Evolutionary conservation across 2,797 vertebrate genomes (phyloP).

Genomic region (Lacerta viridis): DNA sequence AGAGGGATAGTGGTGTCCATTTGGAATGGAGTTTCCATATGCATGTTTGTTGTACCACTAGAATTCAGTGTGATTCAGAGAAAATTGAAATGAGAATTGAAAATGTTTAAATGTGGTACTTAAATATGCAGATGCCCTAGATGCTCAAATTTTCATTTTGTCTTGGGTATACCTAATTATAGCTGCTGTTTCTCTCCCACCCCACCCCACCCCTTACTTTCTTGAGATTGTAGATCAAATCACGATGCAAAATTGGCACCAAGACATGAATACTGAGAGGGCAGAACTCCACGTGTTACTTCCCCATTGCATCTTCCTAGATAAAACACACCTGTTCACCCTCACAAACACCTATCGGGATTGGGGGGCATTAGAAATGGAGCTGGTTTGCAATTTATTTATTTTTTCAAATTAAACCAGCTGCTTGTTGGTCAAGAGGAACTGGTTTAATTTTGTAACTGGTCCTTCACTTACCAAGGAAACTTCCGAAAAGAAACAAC

Average conservation of each 20-base stretch:
- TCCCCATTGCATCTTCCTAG: not conserved
- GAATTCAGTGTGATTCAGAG: not conserved
- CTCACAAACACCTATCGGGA: not conserved
- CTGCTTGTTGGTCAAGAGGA: not conserved
- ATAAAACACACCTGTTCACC: not conserved
- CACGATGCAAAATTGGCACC: not conserved
- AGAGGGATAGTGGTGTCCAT: not conserved
- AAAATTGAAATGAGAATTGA: not conserved
- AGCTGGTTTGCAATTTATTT: not conserved
- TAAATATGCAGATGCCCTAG: not conserved
- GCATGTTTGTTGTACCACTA: not conserved
- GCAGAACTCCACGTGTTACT: not conserved
- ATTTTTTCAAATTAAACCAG: not conserved
- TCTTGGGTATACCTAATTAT: not conserved
- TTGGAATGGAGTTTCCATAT: constrained; percentile 33
- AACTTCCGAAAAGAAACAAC: not conserved
- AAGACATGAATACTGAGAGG: not conserved
- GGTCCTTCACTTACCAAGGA: not conserved
- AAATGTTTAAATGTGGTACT: not conserved
- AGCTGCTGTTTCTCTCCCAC: not conserved
- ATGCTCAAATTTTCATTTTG: not conserved
- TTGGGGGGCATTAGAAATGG: not conserved
- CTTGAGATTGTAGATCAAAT: not conserved
- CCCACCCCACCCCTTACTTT: not conserved
- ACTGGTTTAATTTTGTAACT: not conserved